phyloP scores from a whole-genome alignment of 2,888 invertebrate species.

The Allolobophora icterica region DNA sequence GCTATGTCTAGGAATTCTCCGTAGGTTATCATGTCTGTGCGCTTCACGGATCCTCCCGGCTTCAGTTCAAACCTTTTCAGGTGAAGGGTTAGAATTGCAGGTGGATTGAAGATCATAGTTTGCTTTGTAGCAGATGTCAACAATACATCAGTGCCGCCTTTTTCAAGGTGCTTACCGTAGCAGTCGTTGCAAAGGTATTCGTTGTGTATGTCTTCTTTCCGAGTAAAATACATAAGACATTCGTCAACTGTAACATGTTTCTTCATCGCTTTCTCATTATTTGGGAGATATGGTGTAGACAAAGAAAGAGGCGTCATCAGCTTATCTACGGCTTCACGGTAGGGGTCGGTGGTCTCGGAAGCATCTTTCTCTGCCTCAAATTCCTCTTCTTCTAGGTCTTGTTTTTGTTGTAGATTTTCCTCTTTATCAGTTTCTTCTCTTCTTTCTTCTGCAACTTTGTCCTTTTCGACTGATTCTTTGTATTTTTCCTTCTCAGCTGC shows the following conservation, averaged over 20 bases:
- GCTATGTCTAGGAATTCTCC: slow-evolving; percentile 84
- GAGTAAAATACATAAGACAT: not conserved
- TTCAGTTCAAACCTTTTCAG: slow-evolving; percentile 86
- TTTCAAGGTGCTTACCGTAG: not conserved
- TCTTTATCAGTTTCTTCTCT: too few species aligned
- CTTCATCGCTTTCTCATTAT: not conserved
- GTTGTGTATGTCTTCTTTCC: not conserved
- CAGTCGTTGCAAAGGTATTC: slow-evolving; percentile 12
- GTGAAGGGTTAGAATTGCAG: slow-evolving; percentile 91
- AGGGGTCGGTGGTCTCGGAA: not conserved
- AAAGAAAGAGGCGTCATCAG: not conserved
- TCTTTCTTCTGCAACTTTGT: too few species aligned
- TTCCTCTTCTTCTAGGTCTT: too few species aligned
- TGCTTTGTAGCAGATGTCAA: slow-evolving; percentile 67
- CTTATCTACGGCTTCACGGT: not conserved
- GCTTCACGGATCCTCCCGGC: slow-evolving; percentile 69
- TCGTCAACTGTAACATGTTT: not conserved
- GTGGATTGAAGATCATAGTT: slow-evolving; percentile 82
- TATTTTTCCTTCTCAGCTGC: too few species aligned
- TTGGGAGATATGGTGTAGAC: not conserved
- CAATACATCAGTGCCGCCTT: not conserved
- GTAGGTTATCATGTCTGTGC: slow-evolving; percentile 85
- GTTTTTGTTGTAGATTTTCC: too few species aligned
- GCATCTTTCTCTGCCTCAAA: not conserved
- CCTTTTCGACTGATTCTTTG: too few species aligned